A percentile compares a stretch with the other conserved stretches of the same genome.
Evolutionary conservation across 2,113 vertebrate species (phyloP).

Genomic region (Amphilophus citrinellus): DNA sequence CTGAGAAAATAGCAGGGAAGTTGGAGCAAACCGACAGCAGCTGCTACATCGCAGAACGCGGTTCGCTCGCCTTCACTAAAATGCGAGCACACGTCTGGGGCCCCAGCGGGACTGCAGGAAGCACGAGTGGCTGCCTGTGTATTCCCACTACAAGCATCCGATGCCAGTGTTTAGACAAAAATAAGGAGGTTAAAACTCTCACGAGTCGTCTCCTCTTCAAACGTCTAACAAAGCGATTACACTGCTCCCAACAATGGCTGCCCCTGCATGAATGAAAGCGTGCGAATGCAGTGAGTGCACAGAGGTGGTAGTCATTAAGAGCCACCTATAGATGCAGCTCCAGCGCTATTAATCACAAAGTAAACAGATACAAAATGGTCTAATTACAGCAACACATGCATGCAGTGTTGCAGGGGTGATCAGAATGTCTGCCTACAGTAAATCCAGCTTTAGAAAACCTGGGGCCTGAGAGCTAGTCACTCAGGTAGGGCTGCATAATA

Average conservation of each 20-base stretch:
- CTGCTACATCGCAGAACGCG: too few species aligned
- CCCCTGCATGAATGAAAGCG: background rate
- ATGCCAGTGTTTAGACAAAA: background rate
- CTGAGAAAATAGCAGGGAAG: too few species aligned
- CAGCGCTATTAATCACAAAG: background rate
- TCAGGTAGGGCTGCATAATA: background rate
- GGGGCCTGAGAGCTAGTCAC: background rate
- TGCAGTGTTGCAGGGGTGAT: background rate
- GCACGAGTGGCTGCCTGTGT: background rate
- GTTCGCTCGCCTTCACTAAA: background rate
- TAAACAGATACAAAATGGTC: background rate
- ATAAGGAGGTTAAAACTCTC: background rate
- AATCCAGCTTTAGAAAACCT: constrained; percentile 7
- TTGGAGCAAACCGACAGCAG: too few species aligned
- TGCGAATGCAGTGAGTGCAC: background rate
- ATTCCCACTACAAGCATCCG: background rate
- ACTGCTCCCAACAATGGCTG: background rate
- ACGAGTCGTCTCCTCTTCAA: background rate
- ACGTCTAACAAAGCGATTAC: background rate
- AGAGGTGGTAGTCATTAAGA: background rate
- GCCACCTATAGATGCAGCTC: accelerated
- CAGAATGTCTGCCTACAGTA: background rate
- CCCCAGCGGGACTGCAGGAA: accelerated
- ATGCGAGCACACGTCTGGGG: background rate
- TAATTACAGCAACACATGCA: background rate